Evolutionary conservation across 2,888 invertebrate genomes (phyloP), one percentile per base, ranked within the genome.

Genomic region (Augochlorella aurata): DNA sequence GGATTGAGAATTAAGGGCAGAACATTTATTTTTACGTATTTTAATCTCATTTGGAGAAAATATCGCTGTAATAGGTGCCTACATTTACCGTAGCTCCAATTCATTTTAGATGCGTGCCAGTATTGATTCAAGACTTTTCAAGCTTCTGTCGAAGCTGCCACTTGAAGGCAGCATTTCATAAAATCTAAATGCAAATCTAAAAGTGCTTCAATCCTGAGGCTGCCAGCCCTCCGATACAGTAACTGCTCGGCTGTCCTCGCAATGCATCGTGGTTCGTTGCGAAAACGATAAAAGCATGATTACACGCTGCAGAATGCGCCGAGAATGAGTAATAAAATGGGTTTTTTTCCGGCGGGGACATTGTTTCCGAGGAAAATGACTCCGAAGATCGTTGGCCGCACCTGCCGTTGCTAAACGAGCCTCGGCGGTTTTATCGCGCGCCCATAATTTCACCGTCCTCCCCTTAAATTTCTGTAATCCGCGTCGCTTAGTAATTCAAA

Each of bases 281-380:
- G 24, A 58, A 58, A 58, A 58, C 24, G 54, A 58, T 58, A 58
- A 58, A 58, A 58, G 54, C 54, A 58, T 58, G 21, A 63, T 63
- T 63, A 29, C 63, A 18, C 63, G 38, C n/a, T 18, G 18, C 18
- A 63, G 38, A 63, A 44, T 38, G 29, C 63, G 38, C 38, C 38
- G 63, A 38, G 38, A 63, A 63, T 63, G 63, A 63, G 63, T 63
- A 38, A 63, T 63, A 63, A 63, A 63, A 63, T 10, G 29, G 29
- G 24, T 29, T 63, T 63, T 47, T 45, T 67, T 67, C 21, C 47
- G 45, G n/a, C 45, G 47, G 21, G 24, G 67, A 63, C 67, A 47
- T 45, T 67, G 67, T 67, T 67, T 21, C 67, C 67, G 67, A 18
- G 67, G 45, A 24, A 47, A 67, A 67, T 47, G 67, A 47, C 67